Evolutionary conservation across 2,113 vertebrate species (phyloP).

Genomic region (Lipotes vexillifer): DNA sequence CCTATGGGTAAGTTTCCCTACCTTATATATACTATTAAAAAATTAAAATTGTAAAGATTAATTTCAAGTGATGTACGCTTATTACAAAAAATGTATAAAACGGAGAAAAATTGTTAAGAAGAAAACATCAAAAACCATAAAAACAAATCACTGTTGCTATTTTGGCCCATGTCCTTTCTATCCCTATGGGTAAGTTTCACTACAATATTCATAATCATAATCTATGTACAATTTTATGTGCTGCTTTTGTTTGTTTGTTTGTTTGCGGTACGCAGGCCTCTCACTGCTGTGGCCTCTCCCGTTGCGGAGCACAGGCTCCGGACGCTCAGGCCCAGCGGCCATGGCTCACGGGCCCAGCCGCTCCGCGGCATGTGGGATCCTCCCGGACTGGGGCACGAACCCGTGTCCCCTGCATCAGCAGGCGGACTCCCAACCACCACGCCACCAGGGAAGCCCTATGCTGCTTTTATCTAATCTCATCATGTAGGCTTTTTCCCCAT

Average conservation of each 20-base stretch:
- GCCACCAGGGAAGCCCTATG: not conserved
- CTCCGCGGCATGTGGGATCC: not conserved
- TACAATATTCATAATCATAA: not conserved
- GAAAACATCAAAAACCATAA: not conserved
- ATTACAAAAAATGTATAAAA: not conserved
- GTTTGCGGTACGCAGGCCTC: accelerated
- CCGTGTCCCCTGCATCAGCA: not conserved
- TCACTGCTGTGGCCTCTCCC: too few relatives aligned
- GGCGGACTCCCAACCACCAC: not conserved
- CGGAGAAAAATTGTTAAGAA: not conserved
- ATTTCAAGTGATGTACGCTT: not conserved
- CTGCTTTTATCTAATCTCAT: not conserved
- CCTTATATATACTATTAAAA: too few relatives aligned
- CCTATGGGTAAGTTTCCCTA: not conserved
- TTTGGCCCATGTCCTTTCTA: not conserved
- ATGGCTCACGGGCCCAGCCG: too few relatives aligned
- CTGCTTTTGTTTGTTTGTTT: not conserved
- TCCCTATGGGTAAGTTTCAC: not conserved
- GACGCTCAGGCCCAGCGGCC: too few relatives aligned
- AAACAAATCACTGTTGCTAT: not conserved
- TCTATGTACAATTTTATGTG: not conserved
- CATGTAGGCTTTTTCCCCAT: accelerated
- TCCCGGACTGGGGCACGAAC: not conserved
- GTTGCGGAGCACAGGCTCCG: too few relatives aligned
- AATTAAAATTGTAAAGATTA: not conserved